Evolutionary conservation across 2,888 invertebrate species (phyloP).

Genomic region (Gandaritis pyraliata): DNA sequence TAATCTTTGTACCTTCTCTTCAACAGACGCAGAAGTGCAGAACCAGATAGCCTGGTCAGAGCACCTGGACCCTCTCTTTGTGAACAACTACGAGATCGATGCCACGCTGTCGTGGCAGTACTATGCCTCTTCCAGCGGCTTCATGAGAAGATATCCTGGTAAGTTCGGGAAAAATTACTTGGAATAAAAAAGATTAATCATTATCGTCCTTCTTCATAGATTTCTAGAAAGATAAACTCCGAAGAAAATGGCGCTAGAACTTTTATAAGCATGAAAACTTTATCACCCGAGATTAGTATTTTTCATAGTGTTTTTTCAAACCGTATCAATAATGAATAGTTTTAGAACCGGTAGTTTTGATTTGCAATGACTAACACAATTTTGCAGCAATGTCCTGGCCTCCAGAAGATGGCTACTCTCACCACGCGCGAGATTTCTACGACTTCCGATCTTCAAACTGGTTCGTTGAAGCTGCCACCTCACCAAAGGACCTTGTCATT

Average conservation of each 20-base stretch:
- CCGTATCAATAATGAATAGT: too few species aligned
- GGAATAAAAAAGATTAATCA: too few species aligned
- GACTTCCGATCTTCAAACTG: conserved; percentile 97
- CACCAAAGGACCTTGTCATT: conserved; percentile 98
- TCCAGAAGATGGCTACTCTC: conserved; percentile 90
- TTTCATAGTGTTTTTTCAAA: neutral
- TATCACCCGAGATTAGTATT: neutral
- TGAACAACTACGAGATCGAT: conserved; percentile 95
- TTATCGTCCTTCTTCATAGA: too few species aligned
- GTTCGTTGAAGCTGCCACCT: conserved; percentile 98
- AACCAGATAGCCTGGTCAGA: conserved; percentile 98
- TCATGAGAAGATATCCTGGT: conserved; percentile 98
- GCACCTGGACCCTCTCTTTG: conserved; percentile 94
- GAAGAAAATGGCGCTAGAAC: neutral
- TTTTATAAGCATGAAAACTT: neutral
- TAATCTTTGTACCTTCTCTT: neutral
- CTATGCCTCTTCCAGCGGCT: conserved; percentile 98
- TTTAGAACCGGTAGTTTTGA: too few species aligned
- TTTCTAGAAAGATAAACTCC: neutral
- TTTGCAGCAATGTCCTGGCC: conserved; percentile 91
- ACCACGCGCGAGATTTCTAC: conserved; percentile 93
- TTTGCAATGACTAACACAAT: too few species aligned
- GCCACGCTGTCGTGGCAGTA: conserved; percentile 99
- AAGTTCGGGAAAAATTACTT: conserved; percentile 35
- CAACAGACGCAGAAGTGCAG: conserved; percentile 90